These are phyloP conservation scores for Phyllopteryx taeniolatus DNA, from an alignment of 2,113 vertebrate genomes.

Conservation along the genomic window DNA sequence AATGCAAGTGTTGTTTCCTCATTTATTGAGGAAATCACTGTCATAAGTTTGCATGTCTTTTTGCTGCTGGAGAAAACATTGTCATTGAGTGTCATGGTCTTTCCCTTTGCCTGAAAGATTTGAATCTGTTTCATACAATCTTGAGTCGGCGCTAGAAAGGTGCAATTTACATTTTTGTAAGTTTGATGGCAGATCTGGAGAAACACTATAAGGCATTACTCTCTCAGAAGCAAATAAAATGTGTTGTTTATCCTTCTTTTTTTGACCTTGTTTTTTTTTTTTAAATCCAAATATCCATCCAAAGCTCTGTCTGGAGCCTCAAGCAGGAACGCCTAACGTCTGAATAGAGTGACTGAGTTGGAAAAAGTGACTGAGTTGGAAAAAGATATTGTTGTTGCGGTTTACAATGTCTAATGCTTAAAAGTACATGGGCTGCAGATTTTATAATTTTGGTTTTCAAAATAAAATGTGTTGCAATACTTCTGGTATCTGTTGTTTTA, in stretches of 20 bases:
- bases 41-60: constrained; percentile 58
- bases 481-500: not conserved
- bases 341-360: not conserved
- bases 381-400: not conserved
- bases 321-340: not conserved
- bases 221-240: not conserved
- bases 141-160: constrained; percentile 21
- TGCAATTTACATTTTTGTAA: not conserved
- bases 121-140: constrained; percentile 38
- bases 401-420: not conserved
- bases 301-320: not conserved
- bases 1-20: constrained; percentile 41
- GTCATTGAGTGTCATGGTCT: constrained; percentile 50
- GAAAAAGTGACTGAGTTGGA: not conserved
- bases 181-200: not conserved
- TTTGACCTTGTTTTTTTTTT: not conserved
- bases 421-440: not conserved
- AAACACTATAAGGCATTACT: not conserved
- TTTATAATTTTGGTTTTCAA: not conserved
- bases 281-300: not conserved
- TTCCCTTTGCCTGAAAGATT: constrained; percentile 39
- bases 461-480: not conserved
- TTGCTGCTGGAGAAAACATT: constrained; percentile 55
- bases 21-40: constrained; percentile 60
- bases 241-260: not conserved